Base-by-base conservation (phyloP, 37 sponge, comb jelly and placozoan species). In the Petrosia ficiformis region DNA sequence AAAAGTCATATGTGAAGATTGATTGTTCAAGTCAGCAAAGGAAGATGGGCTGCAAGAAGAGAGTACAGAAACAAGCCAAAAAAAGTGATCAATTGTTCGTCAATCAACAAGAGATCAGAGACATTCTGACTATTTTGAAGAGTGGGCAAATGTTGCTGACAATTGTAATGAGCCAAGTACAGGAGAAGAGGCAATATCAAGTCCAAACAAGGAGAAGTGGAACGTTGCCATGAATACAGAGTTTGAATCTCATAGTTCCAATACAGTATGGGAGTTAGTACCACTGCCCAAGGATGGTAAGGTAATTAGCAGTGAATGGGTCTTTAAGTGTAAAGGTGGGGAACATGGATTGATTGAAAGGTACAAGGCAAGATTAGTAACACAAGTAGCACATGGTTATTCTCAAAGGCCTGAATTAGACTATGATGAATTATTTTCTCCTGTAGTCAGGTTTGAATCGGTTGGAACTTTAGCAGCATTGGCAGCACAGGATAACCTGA, bases 371-470 rank as follows among this genome's bases (percentile, higher is more conserved):
- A 21, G 87, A 37, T 32, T 87, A 2, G 54, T n/a, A n/a, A n/a
- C n/a, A n/a, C n/a, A n/a, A n/a, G 76, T 87, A 11, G 87, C 87
- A 19, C 71, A 80, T 65, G 82, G 87, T 1, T 87, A 60, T 38
- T 58, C 77, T n/a, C 87, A 87, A 63, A 75, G 71, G 22, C 64
- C 42, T 60, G 77, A 77, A 0, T 26, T 43, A 14, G 87, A 87
- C 54, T 86, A 75, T 48, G 77, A 87, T 42, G 87, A 87, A 44
- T 75, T 67, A 1, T 87, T 87, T 59, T 75, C 57, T 25, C 77
- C 82, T 6, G 81, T 87, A 3, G 82, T 70, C 4, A 40, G 82
- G 38, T 44, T 76, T 2, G 70, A 68, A 31, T 80, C 81, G 24
- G 22, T 80, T 3, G 60, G 82, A 25, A 61, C 67, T 14, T 41